Conservation (phyloP, 2,888 invertebrate genomes). For the Hydroisotoma schaefferi region DNA sequence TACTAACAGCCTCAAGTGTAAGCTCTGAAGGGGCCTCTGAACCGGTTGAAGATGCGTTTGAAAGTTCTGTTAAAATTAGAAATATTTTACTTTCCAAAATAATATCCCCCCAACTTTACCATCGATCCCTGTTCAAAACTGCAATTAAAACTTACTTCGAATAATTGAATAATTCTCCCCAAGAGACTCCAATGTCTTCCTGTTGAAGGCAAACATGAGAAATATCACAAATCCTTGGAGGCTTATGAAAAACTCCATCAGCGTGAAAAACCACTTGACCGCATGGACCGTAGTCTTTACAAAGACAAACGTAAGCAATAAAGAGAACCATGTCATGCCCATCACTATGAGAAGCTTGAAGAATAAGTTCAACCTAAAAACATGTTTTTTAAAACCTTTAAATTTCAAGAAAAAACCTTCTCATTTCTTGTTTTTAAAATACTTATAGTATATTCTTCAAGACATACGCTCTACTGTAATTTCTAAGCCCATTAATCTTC, state of each 20-base stretch:
- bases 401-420: neutral
- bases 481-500: conserved; percentile 5
- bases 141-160: conserved; percentile 21
- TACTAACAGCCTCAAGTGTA: neutral
- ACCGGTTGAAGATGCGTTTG: conserved; percentile 7
- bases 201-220: conserved; percentile 35
- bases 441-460: neutral
- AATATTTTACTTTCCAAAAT: neutral
- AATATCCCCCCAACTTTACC: neutral
- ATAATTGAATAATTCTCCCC: conserved; percentile 36
- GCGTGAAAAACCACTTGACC: conserved; percentile 33
- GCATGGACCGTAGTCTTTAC: conserved; percentile 29
- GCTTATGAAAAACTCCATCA: conserved; percentile 35
- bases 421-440: neutral
- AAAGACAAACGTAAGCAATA: conserved; percentile 25
- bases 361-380: conserved; percentile 31
- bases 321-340: conserved; percentile 36
- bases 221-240: conserved; percentile 39
- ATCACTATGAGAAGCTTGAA: conserved; percentile 38
- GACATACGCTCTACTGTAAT: conserved; percentile 13
- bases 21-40: neutral
- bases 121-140: neutral
- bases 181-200: conserved; percentile 33
- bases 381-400: neutral
- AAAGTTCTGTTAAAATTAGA: conserved; percentile 2